Base-by-base conservation (phyloP, 2,888 invertebrate genomes). In the Morpho deidamia region DNA sequence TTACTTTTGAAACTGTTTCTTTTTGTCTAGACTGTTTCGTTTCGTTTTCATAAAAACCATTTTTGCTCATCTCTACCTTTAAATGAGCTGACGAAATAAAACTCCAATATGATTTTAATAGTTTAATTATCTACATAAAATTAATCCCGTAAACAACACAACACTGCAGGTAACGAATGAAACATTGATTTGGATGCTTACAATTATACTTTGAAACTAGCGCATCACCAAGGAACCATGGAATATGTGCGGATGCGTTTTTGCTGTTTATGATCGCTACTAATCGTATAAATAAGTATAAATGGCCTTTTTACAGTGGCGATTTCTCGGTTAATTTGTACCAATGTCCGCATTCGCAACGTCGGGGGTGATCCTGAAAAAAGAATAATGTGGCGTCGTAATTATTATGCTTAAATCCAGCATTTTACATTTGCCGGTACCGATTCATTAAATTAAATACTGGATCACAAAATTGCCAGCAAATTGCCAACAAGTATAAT, bases 341-440 rank as follows among this genome's bases (percentile, higher is more conserved):
- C 97, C 97, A 98, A 80, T 98, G 94, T 54, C 99, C 99, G 81
- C 99, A 99, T 77, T 96, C 96, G 78, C 99, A 99, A 69, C 98
- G 94, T 76, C 95, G 96, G 58, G 97, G 94, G 68, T 94, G 93
- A 39, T 96, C 98, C 90, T 94, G 92, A 33, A 78, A 60, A 64
- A 44, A 32, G 10, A 35, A 32, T 40, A 53, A 34, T 39, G 44
- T 23, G 5, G 5, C 3, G 23, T 23, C n/a, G n/a, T n/a, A n/a
- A n/a, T n/a, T n/a, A n/a, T n/a, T n/a, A n/a, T n/a, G n/a, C n/a
- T n/a, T n/a, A n/a, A n/a, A n/a, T n/a, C n/a, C n/a, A n/a, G n/a
- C n/a, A n/a, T n/a, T n/a, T n/a, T n/a, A n/a, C n/a, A n/a, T n/a
- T n/a, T n/a, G n/a, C n/a, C n/a, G n/a, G n/a, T n/a, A n/a, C n/a